These are phyloP conservation scores for Pyrocephalus nanus DNA, from an alignment of 2,797 vertebrate genomes.

Conservation along the genomic window DNA sequence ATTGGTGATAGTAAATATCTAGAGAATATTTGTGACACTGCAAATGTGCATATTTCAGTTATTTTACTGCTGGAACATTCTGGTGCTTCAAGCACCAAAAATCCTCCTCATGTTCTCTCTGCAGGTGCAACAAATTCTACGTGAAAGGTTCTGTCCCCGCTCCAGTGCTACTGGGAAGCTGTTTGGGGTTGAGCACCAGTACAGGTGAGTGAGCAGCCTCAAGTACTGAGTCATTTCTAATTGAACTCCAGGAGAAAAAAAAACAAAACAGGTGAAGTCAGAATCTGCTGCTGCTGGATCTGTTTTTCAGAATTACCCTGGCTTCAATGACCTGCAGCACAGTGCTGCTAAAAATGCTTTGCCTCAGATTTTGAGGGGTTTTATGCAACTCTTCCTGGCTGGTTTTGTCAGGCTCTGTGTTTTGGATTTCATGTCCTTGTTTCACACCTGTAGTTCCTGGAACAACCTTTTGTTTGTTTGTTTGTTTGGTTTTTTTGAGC, in stretches of 20 bases:
- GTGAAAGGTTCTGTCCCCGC: conserved; percentile 84
- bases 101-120: background rate
- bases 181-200: conserved; percentile 84
- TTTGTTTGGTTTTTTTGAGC: background rate
- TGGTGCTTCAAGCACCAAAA: background rate
- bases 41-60: accelerated
- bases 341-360: background rate
- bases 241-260: background rate
- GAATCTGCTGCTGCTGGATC: background rate
- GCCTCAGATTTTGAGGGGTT: background rate
- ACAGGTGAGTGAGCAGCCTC: conserved; percentile 80
- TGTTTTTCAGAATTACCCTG: background rate
- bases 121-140: conserved; percentile 85
- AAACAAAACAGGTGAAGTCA: background rate
- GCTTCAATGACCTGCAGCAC: accelerated
- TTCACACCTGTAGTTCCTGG: background rate
- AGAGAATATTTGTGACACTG: background rate
- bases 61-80: background rate
- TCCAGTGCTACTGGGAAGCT: conserved; percentile 70
- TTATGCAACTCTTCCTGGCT: background rate
- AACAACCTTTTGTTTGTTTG: background rate
- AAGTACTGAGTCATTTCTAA: background rate
- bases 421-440: background rate
- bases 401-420: background rate
- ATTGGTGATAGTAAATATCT: background rate